Conservation (phyloP, 2,888 invertebrate genomes). For the Keiferia lycopersicella region DNA sequence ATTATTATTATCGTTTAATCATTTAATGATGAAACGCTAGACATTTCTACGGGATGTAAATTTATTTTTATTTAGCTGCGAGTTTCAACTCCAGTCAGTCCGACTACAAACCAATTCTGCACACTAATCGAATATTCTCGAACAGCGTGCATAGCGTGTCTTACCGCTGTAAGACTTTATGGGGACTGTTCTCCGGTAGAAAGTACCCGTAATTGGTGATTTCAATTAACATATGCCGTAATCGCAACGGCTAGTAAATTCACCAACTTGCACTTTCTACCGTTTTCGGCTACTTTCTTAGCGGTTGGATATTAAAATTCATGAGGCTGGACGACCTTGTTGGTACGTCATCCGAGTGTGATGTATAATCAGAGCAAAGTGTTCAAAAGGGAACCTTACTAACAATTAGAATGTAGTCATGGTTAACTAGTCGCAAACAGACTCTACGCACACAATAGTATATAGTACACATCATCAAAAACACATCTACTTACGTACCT, state of each 20-base stretch:
- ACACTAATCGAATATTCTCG: slow-evolving; percentile 37
- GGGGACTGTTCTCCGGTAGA: slow-evolving; percentile 53
- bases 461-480: no score
- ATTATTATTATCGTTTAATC: no score
- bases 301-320: slow-evolving; percentile 57
- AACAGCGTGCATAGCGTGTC: slow-evolving; percentile 45
- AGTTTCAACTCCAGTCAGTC: no score
- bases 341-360: slow-evolving; percentile 22
- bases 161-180: slow-evolving; percentile 48
- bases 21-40: no score
- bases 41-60: no score
- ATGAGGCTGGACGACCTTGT: slow-evolving; percentile 50
- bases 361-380: background rate
- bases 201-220: slow-evolving; percentile 59
- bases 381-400: no score
- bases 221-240: slow-evolving; percentile 66
- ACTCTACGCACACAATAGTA: no score
- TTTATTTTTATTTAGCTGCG: no score
- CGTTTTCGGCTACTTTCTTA: slow-evolving; percentile 57
- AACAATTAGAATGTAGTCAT: no score
- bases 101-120: slow-evolving; percentile 23
- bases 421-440: no score
- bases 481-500: no score
- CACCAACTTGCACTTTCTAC: slow-evolving; percentile 73
- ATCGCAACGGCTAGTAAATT: slow-evolving; percentile 59